Conservation (phyloP, 2,888 invertebrate genomes). For the Leptopilina myrica region DNA sequence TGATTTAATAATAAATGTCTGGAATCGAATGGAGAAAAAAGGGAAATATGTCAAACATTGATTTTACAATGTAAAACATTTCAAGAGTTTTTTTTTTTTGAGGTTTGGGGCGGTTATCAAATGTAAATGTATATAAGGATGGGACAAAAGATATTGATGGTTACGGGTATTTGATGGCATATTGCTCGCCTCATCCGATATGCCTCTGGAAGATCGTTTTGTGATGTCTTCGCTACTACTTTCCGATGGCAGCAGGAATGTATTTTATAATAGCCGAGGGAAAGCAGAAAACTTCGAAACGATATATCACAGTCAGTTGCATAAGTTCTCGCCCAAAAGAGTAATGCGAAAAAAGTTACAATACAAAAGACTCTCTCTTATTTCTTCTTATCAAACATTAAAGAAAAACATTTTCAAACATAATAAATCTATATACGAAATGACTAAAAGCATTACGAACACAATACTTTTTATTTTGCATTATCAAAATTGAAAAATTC, state of each 20-base stretch:
- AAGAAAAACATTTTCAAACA: neutral
- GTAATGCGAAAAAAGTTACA: constrained; percentile 35
- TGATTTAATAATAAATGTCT: constrained; percentile 30
- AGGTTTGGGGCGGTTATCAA: constrained; percentile 56
- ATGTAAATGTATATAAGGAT: neutral
- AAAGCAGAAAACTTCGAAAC: constrained; percentile 51
- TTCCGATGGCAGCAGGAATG: constrained; percentile 67
- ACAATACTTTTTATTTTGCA: too few species aligned
- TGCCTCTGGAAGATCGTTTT: constrained; percentile 69
- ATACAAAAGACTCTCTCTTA: neutral
- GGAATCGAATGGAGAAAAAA: constrained; percentile 49
- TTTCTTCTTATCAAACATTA: constrained; percentile 10
- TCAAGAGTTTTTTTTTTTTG: constrained; percentile 60
- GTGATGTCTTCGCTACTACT: constrained; percentile 74
- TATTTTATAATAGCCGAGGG: constrained; percentile 60
- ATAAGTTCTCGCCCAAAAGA: constrained; percentile 26
- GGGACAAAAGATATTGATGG: constrained; percentile 72
- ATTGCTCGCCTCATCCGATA: constrained; percentile 72
- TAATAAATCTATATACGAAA: too few species aligned
- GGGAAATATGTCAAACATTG: constrained; percentile 69
- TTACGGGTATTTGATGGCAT: constrained; percentile 76
- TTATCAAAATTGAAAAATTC: too few species aligned
- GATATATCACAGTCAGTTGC: constrained; percentile 63
- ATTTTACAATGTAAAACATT: constrained; percentile 77
- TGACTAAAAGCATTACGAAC: too few species aligned